Conservation (phyloP, 2,888 invertebrate genomes). For the Panzeria rudis region DNA sequence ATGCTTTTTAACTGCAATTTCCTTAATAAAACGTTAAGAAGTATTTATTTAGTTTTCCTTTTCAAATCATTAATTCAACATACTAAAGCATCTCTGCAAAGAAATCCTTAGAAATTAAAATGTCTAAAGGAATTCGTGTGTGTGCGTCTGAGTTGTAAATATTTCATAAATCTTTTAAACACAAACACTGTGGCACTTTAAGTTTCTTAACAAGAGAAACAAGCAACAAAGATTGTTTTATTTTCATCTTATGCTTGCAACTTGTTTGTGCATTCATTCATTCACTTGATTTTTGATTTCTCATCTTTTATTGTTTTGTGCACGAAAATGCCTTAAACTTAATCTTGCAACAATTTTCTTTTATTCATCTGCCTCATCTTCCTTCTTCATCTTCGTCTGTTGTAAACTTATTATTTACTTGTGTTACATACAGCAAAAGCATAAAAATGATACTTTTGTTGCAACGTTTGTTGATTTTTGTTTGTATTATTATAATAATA, state of each 20-base stretch:
- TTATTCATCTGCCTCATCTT: background rate
- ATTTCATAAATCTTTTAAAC: conserved; percentile 56
- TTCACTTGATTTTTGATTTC: conserved; percentile 47
- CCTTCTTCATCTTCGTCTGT: background rate
- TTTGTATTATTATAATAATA: conserved; percentile 45
- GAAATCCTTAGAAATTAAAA: conserved; percentile 42
- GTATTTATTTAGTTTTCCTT: conserved; percentile 40
- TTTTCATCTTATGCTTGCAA: conserved; percentile 30
- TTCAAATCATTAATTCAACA: conserved; percentile 54
- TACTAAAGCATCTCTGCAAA: conserved; percentile 6
- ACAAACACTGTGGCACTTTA: conserved; percentile 29
- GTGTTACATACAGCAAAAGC: conserved; percentile 62
- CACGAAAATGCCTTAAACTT: conserved; percentile 60
- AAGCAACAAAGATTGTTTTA: conserved; percentile 10
- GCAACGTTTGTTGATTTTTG: conserved; percentile 3
- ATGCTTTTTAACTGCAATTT: conserved; percentile 8
- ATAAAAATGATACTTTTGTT: conserved; percentile 70
- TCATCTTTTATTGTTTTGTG: conserved; percentile 54
- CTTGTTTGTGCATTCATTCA: conserved; percentile 36
- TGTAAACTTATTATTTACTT: conserved; percentile 65
- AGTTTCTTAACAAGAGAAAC: background rate
- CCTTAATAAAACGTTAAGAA: conserved; percentile 16
- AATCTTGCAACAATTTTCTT: conserved; percentile 63
- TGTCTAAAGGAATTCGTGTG: conserved; percentile 2
- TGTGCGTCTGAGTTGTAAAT: conserved; percentile 15